Conservation (phyloP, 2,797 vertebrate species). For the Lutjanus argentimaculatus region DNA sequence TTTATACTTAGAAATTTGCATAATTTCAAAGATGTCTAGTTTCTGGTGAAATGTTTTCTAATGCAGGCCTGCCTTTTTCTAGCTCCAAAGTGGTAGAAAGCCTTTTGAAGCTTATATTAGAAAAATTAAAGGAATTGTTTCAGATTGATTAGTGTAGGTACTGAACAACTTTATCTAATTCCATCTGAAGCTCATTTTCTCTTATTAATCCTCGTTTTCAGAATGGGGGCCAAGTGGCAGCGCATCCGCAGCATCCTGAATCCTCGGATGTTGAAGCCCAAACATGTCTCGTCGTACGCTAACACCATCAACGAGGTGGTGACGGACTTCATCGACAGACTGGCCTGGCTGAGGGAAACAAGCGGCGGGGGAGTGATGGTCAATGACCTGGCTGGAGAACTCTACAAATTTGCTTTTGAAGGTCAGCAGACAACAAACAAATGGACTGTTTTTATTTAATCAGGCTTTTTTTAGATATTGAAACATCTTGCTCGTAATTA, state of each 20-base stretch:
- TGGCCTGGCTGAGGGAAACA: slow-evolving; percentile 75
- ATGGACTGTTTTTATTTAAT: background rate
- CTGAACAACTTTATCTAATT: background rate
- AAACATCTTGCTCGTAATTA: background rate
- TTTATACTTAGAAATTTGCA: background rate
- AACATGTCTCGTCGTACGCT: slow-evolving; percentile 84
- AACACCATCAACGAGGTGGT: slow-evolving; percentile 84
- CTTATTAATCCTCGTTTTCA: slow-evolving; percentile 39
- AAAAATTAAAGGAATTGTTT: background rate
- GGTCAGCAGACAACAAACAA: slow-evolving; percentile 72
- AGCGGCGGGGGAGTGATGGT: slow-evolving; percentile 77
- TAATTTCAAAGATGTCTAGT: background rate
- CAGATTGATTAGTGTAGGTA: background rate
- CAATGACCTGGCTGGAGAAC: slow-evolving; percentile 82
- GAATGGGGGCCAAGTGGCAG: slow-evolving; percentile 85
- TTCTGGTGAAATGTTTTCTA: background rate
- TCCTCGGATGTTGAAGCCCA: slow-evolving; percentile 88
- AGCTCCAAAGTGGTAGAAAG: background rate
- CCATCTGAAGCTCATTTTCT: slow-evolving; percentile 1
- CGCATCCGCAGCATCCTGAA: slow-evolving; percentile 87
- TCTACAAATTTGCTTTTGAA: slow-evolving; percentile 91
- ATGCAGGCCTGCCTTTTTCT: background rate
- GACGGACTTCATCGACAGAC: slow-evolving; percentile 84
- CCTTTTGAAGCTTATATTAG: background rate
- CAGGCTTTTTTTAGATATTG: background rate